phyloP scores from a whole-genome alignment of 1,140 invertebrate genomes.

The Musca vetustissima region DNA sequence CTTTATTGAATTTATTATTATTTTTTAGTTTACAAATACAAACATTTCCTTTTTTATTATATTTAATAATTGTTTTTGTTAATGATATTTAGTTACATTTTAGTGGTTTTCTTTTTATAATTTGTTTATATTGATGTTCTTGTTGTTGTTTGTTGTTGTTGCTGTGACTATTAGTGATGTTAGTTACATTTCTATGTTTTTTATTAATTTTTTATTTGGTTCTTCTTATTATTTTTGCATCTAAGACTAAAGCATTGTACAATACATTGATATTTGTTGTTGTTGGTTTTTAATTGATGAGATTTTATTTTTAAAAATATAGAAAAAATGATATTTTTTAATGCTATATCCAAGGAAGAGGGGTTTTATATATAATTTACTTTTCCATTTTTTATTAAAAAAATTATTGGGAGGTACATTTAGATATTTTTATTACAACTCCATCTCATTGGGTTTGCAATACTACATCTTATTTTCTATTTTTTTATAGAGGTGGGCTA shows the following conservation, averaged over 20 bases:
- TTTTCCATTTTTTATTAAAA: too few species aligned
- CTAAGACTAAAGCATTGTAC: too few species aligned
- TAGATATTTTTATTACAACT: too few species aligned
- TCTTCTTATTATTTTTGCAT: too few species aligned
- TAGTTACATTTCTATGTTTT: conserved; percentile 1
- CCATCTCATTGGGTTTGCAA: neutral
- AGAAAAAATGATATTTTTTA: too few species aligned
- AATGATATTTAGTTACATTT: neutral
- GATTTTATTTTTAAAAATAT: neutral
- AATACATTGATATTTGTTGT: neutral
- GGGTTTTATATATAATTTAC: too few species aligned
- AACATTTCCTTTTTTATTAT: conserved; percentile 8
- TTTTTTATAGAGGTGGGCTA: conserved; percentile 10
- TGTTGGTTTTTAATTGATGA: neutral
- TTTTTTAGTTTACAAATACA: conserved; percentile 5
- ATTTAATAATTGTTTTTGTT: neutral
- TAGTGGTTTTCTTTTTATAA: neutral
- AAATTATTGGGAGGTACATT: too few species aligned
- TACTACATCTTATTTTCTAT: neutral
- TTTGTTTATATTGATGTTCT: neutral
- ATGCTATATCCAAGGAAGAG: too few species aligned
- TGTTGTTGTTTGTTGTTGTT: neutral
- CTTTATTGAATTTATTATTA: neutral
- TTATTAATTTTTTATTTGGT: neutral
- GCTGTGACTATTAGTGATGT: neutral